Base-by-base conservation (phyloP, 2,113 vertebrate species). In the Poeciliopsis prolifica region DNA sequence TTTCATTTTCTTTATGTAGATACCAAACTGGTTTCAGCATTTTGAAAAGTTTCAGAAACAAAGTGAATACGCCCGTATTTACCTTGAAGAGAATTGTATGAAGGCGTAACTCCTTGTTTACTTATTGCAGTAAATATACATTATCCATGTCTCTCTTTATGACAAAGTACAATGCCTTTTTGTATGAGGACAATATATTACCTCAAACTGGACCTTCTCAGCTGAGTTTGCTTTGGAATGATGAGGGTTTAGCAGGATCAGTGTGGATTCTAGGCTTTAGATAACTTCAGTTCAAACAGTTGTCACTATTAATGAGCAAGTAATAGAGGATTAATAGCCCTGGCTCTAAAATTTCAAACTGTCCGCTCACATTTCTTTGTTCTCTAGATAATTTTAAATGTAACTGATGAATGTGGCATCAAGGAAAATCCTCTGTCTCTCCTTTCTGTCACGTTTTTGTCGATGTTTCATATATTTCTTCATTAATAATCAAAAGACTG, bases 221-320 rank as follows among this genome's bases (percentile, higher is more conserved):
- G 83, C 77, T 89, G 85, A 88, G 75, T 74, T 81, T 75, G 81
- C 61, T 65, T 66, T 65, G 72, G 78, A 89, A 68, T 87, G 88
- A 90, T 91, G 79, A 87, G 86, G 81, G 78, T 75, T 78, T 85
- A 58, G 61, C 48, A 70, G 88, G 84, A 81, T 86, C 85, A 68
- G 64, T 66, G 78, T 82, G 86, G 77, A 89, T 81, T 85, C 67
- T 35, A 69, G 74, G 75, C 51, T 86, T 82, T 60, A 70, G 58
- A 48, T 48, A 48, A 48, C 14, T 81, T 79, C 77, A 79, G 40
- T 11, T 51, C 63, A 76, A 67, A 66, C 65, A 73, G 58, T 74
- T 80, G 35, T 40, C 15, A 68, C 77, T 86, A 78, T 83, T 83
- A 81, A 86, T 86, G 80, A 88, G 68, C 65, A 81, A 60, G 83